Base-by-base conservation (phyloP, 2,888 invertebrate species). In the Camptogramma bilineatum region DNA sequence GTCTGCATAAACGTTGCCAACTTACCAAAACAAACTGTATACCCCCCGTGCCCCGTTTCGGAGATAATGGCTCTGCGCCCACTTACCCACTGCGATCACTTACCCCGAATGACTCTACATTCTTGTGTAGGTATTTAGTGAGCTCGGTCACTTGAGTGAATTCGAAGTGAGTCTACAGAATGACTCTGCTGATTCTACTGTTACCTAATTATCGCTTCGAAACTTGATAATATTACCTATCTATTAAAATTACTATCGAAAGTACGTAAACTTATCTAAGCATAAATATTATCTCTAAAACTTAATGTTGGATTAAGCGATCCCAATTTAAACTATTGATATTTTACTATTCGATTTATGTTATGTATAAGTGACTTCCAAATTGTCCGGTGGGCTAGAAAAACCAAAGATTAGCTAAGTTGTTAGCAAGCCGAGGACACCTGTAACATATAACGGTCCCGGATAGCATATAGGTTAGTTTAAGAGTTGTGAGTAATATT, bases 321-420 rank as follows among this genome's bases (percentile, higher is more conserved):
- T 78, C 79, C 79, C 82, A 81, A 86, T 64, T 86, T 83, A 75
- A 82, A 77, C 21, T 50, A 31, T 34, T 51, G 17, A 34, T 52
- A 56, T 28, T 57, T 57, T 47, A 39, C 0, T 39, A 31, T 51
- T 46, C 2, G 42, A 16, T 84, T 82, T 76, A 86, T 87, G 84
- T 86, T 86, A 83, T 80, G 80, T 79, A 72, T 39, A 84, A 80
- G 85, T 73, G 79, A 84, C 78, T 82, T 82, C 82, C 77, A 84
- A 84, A 83, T 77, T 77, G 79, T 84, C 82, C 81, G 91, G 91
- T 91, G 90, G 92, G 92, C 92, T 92, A 92, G 92, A 86, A 78
- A 86, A 91, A 93, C 92, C 92, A 93, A 92, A 93, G 90, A 92
- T 86, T 87, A 89, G 74, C 84, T 89, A 90, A 66, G 83, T 77